Percentiles rank a stretch among this genome's conserved stretches.
These are phyloP conservation scores for Aphis craccivora DNA, from an alignment of 1,140 invertebrate species.

Conservation along the genomic window DNA sequence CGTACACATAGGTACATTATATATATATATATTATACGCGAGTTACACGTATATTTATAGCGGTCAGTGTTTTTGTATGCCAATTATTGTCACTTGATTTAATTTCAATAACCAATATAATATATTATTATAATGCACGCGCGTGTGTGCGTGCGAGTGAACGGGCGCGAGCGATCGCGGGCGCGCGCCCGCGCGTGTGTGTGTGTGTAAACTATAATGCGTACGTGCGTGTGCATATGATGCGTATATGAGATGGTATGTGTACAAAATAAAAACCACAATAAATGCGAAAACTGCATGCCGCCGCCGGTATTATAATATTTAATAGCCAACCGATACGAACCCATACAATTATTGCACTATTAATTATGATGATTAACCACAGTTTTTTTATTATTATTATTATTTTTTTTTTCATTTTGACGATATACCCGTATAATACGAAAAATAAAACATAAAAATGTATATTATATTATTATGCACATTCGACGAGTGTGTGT, in stretches of 20 bases:
- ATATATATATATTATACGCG: neutral
- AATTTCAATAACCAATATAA: constrained; percentile 44
- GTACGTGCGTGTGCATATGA: neutral
- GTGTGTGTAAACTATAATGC: neutral
- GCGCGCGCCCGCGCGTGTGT: neutral
- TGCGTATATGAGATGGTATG: neutral
- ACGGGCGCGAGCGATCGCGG: neutral
- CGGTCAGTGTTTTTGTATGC: constrained; percentile 28
- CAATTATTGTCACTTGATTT: constrained; percentile 51
- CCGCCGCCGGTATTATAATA: constrained; percentile 23
- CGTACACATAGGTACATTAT: neutral
- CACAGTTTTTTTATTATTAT: neutral
- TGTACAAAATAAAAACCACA: neutral
- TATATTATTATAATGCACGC: neutral
- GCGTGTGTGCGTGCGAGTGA: neutral
- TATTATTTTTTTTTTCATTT: neutral
- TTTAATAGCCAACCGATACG: constrained; percentile 32
- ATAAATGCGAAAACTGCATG: constrained; percentile 5
- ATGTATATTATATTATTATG: neutral
- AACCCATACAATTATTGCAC: constrained; percentile 40
- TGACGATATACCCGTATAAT: constrained; percentile 10
- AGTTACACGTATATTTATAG: neutral
- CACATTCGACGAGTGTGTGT: neutral
- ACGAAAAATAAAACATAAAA: constrained; percentile 5
- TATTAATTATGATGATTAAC: constrained; percentile 48